phyloP scores from a whole-genome alignment of 2,797 vertebrate species.

The Ateles fusciceps region DNA sequence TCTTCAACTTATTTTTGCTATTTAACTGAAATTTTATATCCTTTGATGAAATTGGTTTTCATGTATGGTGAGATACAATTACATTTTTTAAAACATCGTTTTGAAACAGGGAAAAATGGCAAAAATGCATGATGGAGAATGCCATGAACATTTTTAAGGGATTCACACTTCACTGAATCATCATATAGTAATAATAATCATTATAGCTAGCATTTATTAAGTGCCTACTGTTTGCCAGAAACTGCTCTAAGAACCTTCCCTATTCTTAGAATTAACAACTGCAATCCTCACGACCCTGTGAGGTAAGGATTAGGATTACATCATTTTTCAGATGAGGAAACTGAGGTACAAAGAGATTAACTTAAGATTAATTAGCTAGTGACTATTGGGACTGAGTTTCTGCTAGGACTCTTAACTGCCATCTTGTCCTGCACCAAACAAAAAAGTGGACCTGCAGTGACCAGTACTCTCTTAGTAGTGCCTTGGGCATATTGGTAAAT shows the following conservation, averaged over 20 bases:
- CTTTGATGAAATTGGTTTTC: not conserved
- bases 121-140: not conserved
- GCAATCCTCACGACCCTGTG: not conserved
- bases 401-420: not conserved
- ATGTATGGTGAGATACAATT: not conserved
- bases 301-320: not conserved
- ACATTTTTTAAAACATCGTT: not conserved
- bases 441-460: not conserved
- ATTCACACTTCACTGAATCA: not conserved
- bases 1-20: not conserved
- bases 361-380: not conserved
- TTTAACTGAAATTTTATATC: not conserved
- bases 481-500: not conserved
- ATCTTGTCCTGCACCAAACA: not conserved
- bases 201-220: not conserved
- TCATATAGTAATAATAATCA: not conserved
- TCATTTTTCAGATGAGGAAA: slow-evolving; percentile 6
- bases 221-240: not conserved
- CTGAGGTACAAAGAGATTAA: not conserved
- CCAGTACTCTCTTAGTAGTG: not conserved
- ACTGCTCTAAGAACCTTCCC: not conserved
- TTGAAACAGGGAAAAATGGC: not conserved
- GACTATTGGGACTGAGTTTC: not conserved
- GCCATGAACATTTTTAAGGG: not conserved
- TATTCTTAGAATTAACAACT: not conserved